These are phyloP conservation scores for Haplochromis vanheusdeni DNA, from an alignment of 2,113 vertebrate species.

Conservation along the genomic window DNA sequence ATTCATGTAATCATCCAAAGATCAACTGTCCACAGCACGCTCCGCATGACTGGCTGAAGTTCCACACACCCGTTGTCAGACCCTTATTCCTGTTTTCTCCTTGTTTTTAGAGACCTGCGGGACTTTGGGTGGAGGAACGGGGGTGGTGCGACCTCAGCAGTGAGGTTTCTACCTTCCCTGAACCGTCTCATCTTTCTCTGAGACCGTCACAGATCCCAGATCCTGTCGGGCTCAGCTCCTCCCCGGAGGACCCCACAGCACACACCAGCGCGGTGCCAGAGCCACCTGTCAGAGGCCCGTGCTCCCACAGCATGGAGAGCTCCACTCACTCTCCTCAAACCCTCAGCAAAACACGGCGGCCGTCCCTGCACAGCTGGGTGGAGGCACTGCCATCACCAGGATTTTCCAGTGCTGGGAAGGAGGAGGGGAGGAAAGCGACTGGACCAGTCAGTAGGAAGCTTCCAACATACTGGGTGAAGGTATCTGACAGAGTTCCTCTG, in stretches of 20 bases:
- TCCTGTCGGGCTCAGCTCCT: neutral
- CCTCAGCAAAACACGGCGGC: neutral
- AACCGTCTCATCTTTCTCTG: neutral
- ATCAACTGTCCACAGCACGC: neutral
- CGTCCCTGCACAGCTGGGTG: neutral
- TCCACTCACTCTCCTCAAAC: neutral
- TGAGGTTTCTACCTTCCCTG: slow-evolving; percentile 40
- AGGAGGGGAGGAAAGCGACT: neutral
- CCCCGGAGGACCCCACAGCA: neutral
- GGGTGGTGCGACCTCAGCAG: slow-evolving; percentile 18
- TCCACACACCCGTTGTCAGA: neutral
- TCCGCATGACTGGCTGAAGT: neutral
- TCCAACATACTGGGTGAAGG: neutral
- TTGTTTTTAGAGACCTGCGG: slow-evolving; percentile 11
- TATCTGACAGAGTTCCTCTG: neutral
- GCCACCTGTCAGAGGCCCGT: neutral
- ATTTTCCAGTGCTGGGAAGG: neutral
- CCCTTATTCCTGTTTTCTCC: neutral
- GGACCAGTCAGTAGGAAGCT: neutral
- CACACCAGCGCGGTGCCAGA: neutral
- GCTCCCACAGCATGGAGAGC: neutral
- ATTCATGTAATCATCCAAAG: neutral
- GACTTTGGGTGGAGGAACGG: neutral
- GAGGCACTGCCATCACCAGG: neutral
- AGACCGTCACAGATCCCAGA: neutral